phyloP scores from a whole-genome alignment of 2,797 vertebrate genomes.

The Chrosomus eos region DNA sequence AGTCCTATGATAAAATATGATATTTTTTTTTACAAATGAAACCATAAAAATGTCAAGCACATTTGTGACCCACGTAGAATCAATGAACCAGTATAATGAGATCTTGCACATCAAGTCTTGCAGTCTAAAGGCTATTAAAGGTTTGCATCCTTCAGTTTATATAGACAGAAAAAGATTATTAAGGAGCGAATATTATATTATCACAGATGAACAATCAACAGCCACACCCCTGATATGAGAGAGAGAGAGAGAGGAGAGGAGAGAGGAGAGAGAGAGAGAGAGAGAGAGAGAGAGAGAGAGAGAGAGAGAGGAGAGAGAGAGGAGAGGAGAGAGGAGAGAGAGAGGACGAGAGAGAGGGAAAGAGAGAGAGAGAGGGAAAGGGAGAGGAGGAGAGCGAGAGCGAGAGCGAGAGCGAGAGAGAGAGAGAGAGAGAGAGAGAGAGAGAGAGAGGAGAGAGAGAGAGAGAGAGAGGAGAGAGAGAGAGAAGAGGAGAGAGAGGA shows the following conservation, averaged over 20 bases:
- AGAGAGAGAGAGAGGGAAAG: conserved; percentile 21
- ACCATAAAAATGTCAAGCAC: not conserved
- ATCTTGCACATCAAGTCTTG: not conserved
- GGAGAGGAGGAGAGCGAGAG: conserved; percentile 47
- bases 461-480: conserved; percentile 17
- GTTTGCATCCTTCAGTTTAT: not conserved
- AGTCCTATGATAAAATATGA: not conserved
- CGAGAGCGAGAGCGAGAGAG: conserved; percentile 20
- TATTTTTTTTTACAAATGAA: not conserved
- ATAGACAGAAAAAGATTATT: not conserved
- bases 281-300: too few species aligned
- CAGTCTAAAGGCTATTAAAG: not conserved
- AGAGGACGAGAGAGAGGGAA: conserved; percentile 26
- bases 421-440: conserved; percentile 3
- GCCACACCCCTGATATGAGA: conserved; percentile 11
- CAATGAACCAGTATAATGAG: not conserved
- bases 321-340: too few species aligned
- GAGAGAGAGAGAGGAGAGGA: conserved; percentile 6
- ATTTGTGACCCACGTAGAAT: not conserved
- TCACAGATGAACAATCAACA: too few species aligned
- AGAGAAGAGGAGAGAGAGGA: too few species aligned
- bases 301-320: conserved; percentile 23
- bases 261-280: too few species aligned
- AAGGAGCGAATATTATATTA: not conserved
- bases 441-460: too few species aligned